These are phyloP conservation scores for Drosophila pseudotalamancana DNA, from an alignment of 2,888 invertebrate species.

Conservation along the genomic window DNA sequence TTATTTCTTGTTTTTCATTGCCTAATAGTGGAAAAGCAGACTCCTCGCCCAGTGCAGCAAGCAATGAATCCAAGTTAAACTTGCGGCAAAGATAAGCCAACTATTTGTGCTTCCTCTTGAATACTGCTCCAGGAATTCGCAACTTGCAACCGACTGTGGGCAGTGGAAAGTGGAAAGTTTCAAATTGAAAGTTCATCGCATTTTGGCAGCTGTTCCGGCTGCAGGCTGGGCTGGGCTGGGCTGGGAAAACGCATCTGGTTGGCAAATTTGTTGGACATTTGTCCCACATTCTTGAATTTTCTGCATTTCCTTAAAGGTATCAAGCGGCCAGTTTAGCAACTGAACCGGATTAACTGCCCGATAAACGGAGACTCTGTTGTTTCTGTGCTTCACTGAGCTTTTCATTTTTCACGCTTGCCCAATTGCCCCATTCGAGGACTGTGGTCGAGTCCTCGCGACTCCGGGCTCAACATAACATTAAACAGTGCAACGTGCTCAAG, in stretches of 20 bases:
- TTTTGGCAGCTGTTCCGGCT: conserved; percentile 46
- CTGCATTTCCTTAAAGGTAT: conserved; percentile 13
- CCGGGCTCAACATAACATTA: conserved; percentile 57
- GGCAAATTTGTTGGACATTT: conserved; percentile 35
- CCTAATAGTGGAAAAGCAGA: conserved; percentile 64
- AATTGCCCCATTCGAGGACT: conserved; percentile 9
- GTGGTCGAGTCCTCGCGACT: conserved; percentile 26
- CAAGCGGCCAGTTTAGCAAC: conserved; percentile 4
- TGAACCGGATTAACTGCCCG: conserved; percentile 33
- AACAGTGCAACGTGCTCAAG: conserved; percentile 70
- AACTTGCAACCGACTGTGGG: conserved; percentile 1
- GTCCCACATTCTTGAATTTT: conserved; percentile 19
- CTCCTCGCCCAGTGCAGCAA: conserved; percentile 34
- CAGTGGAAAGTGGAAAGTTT: conserved; percentile 40
- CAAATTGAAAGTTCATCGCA: conserved; percentile 68
- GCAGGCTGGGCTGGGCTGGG: neutral
- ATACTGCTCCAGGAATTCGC: conserved; percentile 1
- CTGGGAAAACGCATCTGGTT: conserved; percentile 30
- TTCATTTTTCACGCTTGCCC: conserved; percentile 43
- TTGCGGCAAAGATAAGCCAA: conserved; percentile 56
- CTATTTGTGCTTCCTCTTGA: conserved; percentile 46
- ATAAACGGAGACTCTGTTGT: conserved; percentile 4
- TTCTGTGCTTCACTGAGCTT: conserved; percentile 11
- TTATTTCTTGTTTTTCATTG: conserved; percentile 66
- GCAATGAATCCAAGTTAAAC: conserved; percentile 63